Conservation (phyloP, 2,888 invertebrate genomes). For the Muscina levida region DNA sequence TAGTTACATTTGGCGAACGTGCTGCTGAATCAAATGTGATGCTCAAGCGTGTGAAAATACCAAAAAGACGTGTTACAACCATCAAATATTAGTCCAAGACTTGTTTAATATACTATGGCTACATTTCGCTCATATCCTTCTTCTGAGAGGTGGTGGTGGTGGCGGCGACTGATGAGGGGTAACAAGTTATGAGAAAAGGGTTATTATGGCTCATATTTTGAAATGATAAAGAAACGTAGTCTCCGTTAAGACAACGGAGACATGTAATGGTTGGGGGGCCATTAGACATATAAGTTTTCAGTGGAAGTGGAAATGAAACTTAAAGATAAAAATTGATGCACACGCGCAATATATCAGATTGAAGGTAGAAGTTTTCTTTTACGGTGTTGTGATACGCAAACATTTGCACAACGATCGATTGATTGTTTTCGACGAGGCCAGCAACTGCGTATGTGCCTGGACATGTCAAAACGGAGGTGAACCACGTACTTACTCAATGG, state of each 20-base stretch:
- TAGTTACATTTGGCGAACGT: conserved; percentile 74
- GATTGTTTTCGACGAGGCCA: no score
- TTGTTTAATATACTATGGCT: conserved; percentile 45
- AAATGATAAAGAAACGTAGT: no score
- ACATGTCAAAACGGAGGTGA: no score
- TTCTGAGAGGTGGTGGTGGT: background rate
- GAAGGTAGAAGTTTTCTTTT: no score
- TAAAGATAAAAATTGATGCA: no score
- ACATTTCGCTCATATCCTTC: background rate
- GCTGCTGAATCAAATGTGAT: conserved; percentile 79
- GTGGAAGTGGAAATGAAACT: background rate
- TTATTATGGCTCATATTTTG: conserved; percentile 22
- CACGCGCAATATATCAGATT: no score
- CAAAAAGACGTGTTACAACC: conserved; percentile 75
- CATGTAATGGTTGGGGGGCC: background rate
- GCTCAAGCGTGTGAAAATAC: conserved; percentile 80
- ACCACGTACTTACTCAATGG: no score
- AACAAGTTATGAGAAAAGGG: conserved; percentile 1
- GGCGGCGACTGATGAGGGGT: background rate
- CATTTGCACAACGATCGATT: no score
- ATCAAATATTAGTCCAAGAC: conserved; percentile 55
- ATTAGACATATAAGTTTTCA: background rate
- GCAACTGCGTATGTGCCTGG: no score
- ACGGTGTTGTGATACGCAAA: no score
- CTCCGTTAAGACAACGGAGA: background rate